Evolutionary conservation across 2,113 vertebrate species (phyloP), one percentile per base, ranked within the genome.

Genomic region (Amphiprion percula): DNA sequence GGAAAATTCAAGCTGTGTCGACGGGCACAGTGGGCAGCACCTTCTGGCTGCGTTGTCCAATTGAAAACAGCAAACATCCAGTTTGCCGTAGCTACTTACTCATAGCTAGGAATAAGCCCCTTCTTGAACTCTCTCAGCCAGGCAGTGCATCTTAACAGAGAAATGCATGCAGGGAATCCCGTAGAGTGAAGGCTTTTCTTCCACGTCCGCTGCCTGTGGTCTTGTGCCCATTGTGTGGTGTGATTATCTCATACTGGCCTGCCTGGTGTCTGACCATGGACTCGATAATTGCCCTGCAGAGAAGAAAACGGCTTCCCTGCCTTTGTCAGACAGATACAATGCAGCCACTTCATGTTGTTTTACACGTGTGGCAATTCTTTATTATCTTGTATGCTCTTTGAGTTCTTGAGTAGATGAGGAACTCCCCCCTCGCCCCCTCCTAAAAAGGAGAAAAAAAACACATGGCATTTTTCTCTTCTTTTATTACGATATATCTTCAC

Each of bases 191-290:
- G 82, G 72, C 74, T 84, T 88, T 90, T 83, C 87, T 82, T 79
- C 55, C 37, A 54, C 49, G 73, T 78, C 74, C 53, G 4, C 72
- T 26, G 79, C 85, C 78, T 81, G 83, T 83, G 85, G 79, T 87
- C 80, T 76, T 63, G 79, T 90, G 85, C 83, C 81, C 79, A 88
- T 90, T 91, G 85, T 92, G 90, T 50, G 79, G 23, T 73, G 76
- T 86, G 79, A 84, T 91, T 93, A 86, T 90, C 85, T 91, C 88
- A 82, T 84, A 77, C 78, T 58, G 71, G 80, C 79, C 67, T 70
- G 83, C 68, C 71, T 74, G 84, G 89, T 87, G 80, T 84, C 82
- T 86, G 80, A 92, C 88, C 82, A 46, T 88, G 87, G 79, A 86
- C 86, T 89, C 75, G 65, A 85, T 85, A 85, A 91, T 74, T 87